phyloP scores from a whole-genome alignment of 2,113 vertebrate genomes.

The Corapipo altera region DNA sequence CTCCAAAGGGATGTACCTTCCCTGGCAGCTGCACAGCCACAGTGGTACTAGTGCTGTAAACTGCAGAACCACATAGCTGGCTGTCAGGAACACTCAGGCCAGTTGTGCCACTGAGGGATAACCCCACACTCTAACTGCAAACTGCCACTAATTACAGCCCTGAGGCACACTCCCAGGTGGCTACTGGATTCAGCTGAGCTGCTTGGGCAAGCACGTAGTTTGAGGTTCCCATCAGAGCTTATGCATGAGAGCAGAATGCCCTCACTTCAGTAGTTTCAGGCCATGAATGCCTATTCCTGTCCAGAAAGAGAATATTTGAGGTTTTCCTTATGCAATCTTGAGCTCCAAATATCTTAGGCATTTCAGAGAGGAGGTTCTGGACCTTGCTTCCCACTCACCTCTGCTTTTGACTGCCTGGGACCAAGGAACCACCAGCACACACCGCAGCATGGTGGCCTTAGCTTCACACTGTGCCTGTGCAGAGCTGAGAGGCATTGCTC shows the following conservation, averaged over 20 bases:
- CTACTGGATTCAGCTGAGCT: background rate
- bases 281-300: background rate
- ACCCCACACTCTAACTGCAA: background rate
- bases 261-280: background rate
- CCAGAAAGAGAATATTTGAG: background rate
- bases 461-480: rapidly evolving
- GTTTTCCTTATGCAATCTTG: background rate
- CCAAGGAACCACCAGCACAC: background rate
- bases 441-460: rapidly evolving
- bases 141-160: background rate
- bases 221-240: background rate
- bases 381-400: background rate
- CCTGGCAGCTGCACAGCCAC: background rate
- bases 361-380: background rate
- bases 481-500: background rate
- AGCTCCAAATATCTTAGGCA: background rate
- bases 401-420: background rate
- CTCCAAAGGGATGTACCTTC: background rate
- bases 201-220: rapidly evolving
- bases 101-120: background rate
- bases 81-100: background rate
- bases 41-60: background rate
- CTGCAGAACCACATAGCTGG: rapidly evolving
- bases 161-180: background rate
- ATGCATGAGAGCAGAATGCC: background rate